Base-by-base conservation (phyloP, 2,113 vertebrate species). In the Ceyx margarethae region DNA sequence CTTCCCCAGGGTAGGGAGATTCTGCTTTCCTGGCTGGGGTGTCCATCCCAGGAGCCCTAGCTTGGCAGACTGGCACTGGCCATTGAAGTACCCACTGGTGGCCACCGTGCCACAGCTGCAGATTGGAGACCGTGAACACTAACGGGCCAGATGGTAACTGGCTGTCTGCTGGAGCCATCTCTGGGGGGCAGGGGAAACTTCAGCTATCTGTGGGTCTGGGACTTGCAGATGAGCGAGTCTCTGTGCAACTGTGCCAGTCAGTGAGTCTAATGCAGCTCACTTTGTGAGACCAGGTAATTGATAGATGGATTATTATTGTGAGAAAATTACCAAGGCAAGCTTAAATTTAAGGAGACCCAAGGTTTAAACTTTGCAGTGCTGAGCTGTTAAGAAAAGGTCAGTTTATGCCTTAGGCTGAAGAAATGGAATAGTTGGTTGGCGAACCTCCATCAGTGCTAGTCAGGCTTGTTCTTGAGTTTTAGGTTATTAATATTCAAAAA, bases 371-470 rank as follows among this genome's bases (percentile, higher is more conserved):
- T 87, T 65, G 40, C 75, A 91, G 23, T 67, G 57, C 76, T 10
- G 26, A 91, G 78, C 90, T 81, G 19, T 93, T 83, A 77, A 95
- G 86, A 62, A 92, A 91, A 93, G 91, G 87, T 91, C 93, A 73
- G 86, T 95, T 89, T 95, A 82, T 96, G 75, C 89, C 93, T 42
- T 48, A 67, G 90, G 82, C 82, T 74, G 51, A 37, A 90, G 85
- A 76, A 94, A 54, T 60, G 53, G 62, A 83, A 74, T 51, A 77
- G 58, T 43, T 72, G 86, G 53, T 77, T 85, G 69, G 91, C 45
- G 5, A 80, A 37, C 23, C 50, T 92, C 89, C 91, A 57, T 92
- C 66, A 35, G 64, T 2, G 5, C 91, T 87, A 65, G 35, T 68
- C 87, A 61, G 84, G 64, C 91, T 96, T 50, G 33, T 83, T 88